Percentiles rank a stretch among this genome's conserved stretches.
phyloP scores from a whole-genome alignment of 2,797 vertebrate species.

The Apogon talboti region DNA sequence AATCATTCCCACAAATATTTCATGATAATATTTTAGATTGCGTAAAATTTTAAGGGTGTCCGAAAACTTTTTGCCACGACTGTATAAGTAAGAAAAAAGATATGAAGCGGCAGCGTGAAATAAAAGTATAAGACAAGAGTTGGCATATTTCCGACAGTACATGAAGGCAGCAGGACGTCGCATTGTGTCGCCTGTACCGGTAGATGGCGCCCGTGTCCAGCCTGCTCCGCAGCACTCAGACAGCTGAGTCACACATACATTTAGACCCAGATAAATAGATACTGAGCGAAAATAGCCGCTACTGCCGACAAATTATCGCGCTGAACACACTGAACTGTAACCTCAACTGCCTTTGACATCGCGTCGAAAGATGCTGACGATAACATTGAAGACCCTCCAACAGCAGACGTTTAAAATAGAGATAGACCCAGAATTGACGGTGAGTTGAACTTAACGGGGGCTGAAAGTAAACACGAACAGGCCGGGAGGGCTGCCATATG shows the following conservation, averaged over 20 bases:
- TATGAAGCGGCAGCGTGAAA: too few relatives aligned
- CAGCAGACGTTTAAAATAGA: constrained; percentile 86
- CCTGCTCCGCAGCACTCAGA: constrained; percentile 60
- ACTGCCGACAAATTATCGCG: constrained; percentile 6
- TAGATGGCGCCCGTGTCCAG: constrained; percentile 75
- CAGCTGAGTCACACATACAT: constrained; percentile 84
- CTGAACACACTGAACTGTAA: not conserved
- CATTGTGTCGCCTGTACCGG: constrained; percentile 38
- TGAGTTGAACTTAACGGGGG: constrained; percentile 76
- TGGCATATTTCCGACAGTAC: constrained; percentile 9
- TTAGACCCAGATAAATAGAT: constrained; percentile 54
- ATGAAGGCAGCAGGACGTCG: constrained; percentile 11
- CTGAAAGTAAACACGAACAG: constrained; percentile 70
- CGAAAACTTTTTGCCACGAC: too few relatives aligned
- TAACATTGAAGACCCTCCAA: constrained; percentile 86
- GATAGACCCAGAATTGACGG: constrained; percentile 82
- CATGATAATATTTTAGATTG: too few relatives aligned
- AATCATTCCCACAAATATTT: too few relatives aligned
- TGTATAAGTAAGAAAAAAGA: too few relatives aligned
- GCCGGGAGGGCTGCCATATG: constrained; percentile 45
- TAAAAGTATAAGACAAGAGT: too few relatives aligned
- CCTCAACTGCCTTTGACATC: constrained; percentile 6
- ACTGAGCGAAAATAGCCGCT: constrained; percentile 48
- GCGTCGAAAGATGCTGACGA: constrained; percentile 77
- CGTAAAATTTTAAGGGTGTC: too few relatives aligned